Base-by-base conservation (phyloP, 2,113 vertebrate genomes). In the Melierax canorus region DNA sequence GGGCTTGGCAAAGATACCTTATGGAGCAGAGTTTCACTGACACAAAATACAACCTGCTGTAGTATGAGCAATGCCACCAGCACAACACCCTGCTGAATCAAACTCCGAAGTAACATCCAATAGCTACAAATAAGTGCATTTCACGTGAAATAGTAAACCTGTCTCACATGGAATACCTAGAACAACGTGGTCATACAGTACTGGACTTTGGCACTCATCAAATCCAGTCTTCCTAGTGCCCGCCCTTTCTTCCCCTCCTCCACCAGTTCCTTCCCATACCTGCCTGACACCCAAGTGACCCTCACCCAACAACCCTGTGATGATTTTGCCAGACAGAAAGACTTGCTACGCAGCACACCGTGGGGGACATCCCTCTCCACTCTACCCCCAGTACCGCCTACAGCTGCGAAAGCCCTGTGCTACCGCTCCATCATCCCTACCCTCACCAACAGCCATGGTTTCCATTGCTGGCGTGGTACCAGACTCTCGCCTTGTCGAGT, bases 281-380 rank as follows among this genome's bases (percentile, higher is more conserved):
- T 41, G 50, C 38, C 43, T 58, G 67, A 53, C 68, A 46, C 14
- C 16, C 1, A 0, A 39, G 9, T 14, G 27, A 15, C 50, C 18
- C 29, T 66, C 36, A 41, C 16, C 23, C 18, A 26, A 64, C 3
- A 18, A 9, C 10, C 14, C 7, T 0, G 2, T 9, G 9, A 29
- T 0, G 2, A 11, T 20, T 78, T 60, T 64, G 34, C 9, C 32
- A 64, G 27, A 16, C 15, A 20, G 41, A 41, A 46, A 20, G 21
- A 41, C 12, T 58, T 3, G 0, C 36, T 48, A 1, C 0, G 2
- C 34, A 59, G 24, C 58, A 55, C 20, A 3, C 32, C 1, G 1
- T 1, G 9, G 32, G 41, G 18, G 45, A 46, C 23, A 3, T 8
- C 51, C 20, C 50, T 62, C 34, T 56, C 20, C 19, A 38, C 48